phyloP scores from a whole-genome alignment of 2,113 vertebrate species.

The Psittacula cyanocephala region DNA sequence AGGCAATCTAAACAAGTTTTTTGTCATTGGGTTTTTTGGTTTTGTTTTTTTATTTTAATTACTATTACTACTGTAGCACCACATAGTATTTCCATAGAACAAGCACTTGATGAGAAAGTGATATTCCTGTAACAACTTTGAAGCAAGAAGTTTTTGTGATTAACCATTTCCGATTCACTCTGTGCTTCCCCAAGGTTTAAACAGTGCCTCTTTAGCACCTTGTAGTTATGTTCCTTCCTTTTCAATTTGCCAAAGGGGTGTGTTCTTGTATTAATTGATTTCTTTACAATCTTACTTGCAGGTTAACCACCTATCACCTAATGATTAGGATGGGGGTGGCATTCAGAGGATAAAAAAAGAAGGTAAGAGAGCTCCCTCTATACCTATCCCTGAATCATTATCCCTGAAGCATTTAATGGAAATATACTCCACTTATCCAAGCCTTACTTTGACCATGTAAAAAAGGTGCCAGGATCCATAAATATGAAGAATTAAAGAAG shows the following conservation, averaged over 20 bases:
- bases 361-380: not conserved
- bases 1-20: conserved; percentile 29
- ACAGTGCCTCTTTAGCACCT: not conserved
- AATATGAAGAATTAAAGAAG: not conserved
- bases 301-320: conserved; percentile 16
- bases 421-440: not conserved
- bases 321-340: not conserved
- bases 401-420: not conserved
- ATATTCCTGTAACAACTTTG: conserved; percentile 31
- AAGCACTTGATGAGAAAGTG: conserved; percentile 27
- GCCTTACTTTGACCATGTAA: not conserved
- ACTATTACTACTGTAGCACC: conserved; percentile 37
- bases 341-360: not conserved
- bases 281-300: conserved; percentile 15
- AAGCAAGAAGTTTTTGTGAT: conserved; percentile 48
- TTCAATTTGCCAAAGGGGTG: not conserved
- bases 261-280: not conserved
- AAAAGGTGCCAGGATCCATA: not conserved
- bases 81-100: conserved; percentile 24
- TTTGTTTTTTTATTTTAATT: conserved; percentile 12
- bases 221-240: not conserved
- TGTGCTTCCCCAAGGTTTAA: conserved; percentile 45
- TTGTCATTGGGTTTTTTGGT: not conserved
- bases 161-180: conserved; percentile 31
- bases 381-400: not conserved